phyloP scores from a whole-genome alignment of 2,888 invertebrate genomes.

The Euplagia quadripunctaria region DNA sequence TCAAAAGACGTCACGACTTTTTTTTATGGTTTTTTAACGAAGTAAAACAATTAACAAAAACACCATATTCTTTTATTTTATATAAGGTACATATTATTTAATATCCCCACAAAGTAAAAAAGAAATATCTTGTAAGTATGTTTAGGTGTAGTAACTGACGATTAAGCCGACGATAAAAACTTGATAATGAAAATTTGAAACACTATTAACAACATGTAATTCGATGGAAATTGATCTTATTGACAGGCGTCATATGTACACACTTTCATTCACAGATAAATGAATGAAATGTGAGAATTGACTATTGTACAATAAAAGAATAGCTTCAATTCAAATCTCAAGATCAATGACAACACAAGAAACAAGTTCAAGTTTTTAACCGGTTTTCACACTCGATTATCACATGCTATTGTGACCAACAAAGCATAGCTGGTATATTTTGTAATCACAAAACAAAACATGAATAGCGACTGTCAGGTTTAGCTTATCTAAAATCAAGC shows the following conservation, averaged over 20 bases:
- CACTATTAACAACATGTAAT: too few relatives aligned
- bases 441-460: not conserved
- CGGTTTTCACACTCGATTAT: not conserved
- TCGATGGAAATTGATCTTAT: not conserved
- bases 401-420: not conserved
- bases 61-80: too few relatives aligned
- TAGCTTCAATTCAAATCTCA: not conserved
- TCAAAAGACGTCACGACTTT: too few relatives aligned
- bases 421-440: not conserved
- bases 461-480: not conserved
- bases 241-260: not conserved
- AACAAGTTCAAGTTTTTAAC: not conserved
- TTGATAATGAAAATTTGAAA: too few relatives aligned
- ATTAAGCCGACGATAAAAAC: too few relatives aligned
- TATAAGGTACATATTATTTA: too few relatives aligned
- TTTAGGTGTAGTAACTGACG: too few relatives aligned
- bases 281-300: not conserved
- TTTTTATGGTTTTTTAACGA: too few relatives aligned
- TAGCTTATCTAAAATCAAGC: not conserved
- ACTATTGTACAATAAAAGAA: slow-evolving; percentile 1
- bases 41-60: too few relatives aligned
- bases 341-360: not conserved
- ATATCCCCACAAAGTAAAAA: too few relatives aligned
- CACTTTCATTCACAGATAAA: slow-evolving; percentile 1
- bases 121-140: too few relatives aligned